Evolutionary conservation across 2,797 vertebrate genomes (phyloP).

Genomic region (Lutjanus argentimaculatus): DNA sequence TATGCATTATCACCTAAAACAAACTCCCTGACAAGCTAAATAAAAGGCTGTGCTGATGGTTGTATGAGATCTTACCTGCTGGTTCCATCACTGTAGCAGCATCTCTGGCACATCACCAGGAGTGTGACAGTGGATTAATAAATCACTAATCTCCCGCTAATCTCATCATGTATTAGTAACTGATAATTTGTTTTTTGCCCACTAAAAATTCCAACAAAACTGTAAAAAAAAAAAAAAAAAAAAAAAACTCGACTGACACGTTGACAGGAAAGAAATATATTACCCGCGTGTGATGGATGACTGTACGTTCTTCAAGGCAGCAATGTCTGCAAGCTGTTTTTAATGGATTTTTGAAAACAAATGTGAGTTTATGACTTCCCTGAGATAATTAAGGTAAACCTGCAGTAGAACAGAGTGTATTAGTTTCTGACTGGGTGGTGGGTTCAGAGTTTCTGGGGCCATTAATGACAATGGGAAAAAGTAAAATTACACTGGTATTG

Average conservation of each 20-base stretch:
- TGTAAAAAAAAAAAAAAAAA: constrained; percentile 17
- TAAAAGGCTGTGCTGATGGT: constrained; percentile 8
- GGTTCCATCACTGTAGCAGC: background rate
- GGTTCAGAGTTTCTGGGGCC: constrained; percentile 15
- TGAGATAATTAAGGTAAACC: constrained; percentile 59
- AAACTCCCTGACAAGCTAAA: constrained; percentile 9
- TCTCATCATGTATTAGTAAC: constrained; percentile 45
- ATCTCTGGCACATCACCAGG: constrained; percentile 26
- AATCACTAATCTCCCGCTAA: constrained; percentile 52
- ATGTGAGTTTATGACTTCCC: constrained; percentile 63
- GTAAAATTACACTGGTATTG: background rate
- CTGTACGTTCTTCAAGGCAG: constrained; percentile 25
- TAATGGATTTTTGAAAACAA: constrained; percentile 71
- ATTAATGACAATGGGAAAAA: constrained; percentile 24
- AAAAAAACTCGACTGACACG: constrained; percentile 5
- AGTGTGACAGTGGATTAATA: constrained; percentile 52
- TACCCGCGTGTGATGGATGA: constrained; percentile 63
- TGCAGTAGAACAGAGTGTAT: constrained; percentile 42
- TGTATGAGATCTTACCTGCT: constrained; percentile 21
- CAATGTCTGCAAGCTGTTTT: constrained; percentile 60
- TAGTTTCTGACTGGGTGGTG: constrained; percentile 23
- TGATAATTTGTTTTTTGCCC: constrained; percentile 52
- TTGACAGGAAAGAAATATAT: constrained; percentile 53
- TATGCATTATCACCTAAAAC: background rate
- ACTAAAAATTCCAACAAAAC: constrained; percentile 21